These are phyloP conservation scores for Camptogramma bilineatum DNA, from an alignment of 2,888 invertebrate species.

Conservation along the genomic window DNA sequence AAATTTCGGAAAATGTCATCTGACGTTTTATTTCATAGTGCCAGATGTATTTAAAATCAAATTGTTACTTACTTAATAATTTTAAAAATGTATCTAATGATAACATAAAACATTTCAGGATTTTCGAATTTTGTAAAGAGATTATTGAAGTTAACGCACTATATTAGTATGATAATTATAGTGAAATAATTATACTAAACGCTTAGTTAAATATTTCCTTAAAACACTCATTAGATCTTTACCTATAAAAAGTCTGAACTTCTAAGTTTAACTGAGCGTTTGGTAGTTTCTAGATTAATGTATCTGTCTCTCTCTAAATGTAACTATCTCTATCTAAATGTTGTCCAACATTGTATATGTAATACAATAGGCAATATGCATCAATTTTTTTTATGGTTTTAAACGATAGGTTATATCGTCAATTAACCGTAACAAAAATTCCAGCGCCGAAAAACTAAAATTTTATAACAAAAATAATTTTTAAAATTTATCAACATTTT, in stretches of 20 bases:
- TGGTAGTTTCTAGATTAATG: slow-evolving; percentile 27
- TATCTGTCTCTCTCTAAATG: slow-evolving; percentile 33
- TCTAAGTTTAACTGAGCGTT: slow-evolving; percentile 33
- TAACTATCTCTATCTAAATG: too few relatives aligned
- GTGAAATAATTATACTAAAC: slow-evolving; percentile 18
- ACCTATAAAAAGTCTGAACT: slow-evolving; percentile 32
- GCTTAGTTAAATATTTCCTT: slow-evolving; percentile 11
- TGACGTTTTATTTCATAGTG: slow-evolving; percentile 50
- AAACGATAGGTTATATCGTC: too few relatives aligned
- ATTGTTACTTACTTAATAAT: slow-evolving; percentile 68
- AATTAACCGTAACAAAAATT: too few relatives aligned
- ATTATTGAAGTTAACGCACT: slow-evolving; percentile 47
- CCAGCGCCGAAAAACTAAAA: too few relatives aligned
- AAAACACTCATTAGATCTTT: not conserved
- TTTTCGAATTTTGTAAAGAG: slow-evolving; percentile 43
- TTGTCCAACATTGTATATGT: slow-evolving; percentile 32
- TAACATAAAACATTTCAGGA: slow-evolving; percentile 26
- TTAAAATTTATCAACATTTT: too few relatives aligned
- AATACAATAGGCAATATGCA: slow-evolving; percentile 29
- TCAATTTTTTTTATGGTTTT: too few relatives aligned
- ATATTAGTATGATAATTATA: slow-evolving; percentile 30
- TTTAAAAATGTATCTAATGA: slow-evolving; percentile 47
- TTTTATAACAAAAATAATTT: too few relatives aligned
- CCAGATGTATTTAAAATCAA: slow-evolving; percentile 60
- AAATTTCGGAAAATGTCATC: slow-evolving; percentile 24